Base-by-base conservation (phyloP, 2,888 invertebrate species). In the Hemithea aestivaria region DNA sequence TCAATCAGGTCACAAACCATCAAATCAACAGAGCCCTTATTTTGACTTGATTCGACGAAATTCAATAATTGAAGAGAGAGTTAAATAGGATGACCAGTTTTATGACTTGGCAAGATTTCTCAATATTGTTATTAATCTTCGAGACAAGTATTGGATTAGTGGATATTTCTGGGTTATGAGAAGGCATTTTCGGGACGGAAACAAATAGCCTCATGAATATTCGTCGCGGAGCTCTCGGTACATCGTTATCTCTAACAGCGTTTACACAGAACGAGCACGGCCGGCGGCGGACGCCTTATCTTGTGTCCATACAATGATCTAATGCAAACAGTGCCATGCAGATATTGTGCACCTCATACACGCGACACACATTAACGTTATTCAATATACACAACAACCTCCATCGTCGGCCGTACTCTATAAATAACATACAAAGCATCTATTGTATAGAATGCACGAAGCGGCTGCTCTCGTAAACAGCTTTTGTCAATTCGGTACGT, bases 371-470 rank as follows among this genome's bases (percentile, higher is more conserved):
- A n/a, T n/a, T n/a, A n/a, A n/a, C n/a, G n/a, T n/a, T n/a, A n/a
- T n/a, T n/a, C n/a, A n/a, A n/a, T n/a, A n/a, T n/a, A n/a, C n/a
- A n/a, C n/a, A n/a, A n/a, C n/a, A n/a, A 53, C 52, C 49, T 60
- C 56, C 53, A 48, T 58, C 38, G 52, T 51, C 48, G 55, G 36
- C 53, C 53, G 51, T 54, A 36, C 47, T 57, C 55, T 61, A 58
- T 51, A 47, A 53, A 56, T 58, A 65, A 65, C 65, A 51, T 48
- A 62, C 53, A 64, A 65, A 64, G 64, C 64, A 46, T 48, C 40
- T 51, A 56, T 45, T 35, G 33, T 44, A 27, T 36, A 25, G 46
- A 49, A 53, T 56, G 56, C 59, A 52, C 40, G 51, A 62, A 54
- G 54, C 61, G 51, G 54, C 52, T 51, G 31, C 49, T 53, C 51